Evolutionary conservation across 2,113 vertebrate genomes (phyloP).

Genomic region (Otolemur garnettii): DNA sequence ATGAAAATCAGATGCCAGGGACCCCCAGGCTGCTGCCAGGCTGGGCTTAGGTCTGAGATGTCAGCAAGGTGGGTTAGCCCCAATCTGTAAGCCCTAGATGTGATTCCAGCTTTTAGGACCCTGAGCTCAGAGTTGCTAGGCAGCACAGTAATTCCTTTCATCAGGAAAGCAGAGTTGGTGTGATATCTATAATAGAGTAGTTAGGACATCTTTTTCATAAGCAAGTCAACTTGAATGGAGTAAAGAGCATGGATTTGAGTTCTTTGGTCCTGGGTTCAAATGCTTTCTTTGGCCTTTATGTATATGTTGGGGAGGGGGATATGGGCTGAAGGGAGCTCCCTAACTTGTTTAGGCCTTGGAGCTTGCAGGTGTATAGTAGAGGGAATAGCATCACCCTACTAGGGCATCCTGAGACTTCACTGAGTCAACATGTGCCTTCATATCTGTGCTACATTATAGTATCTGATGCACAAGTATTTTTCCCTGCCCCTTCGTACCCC

Average conservation of each 20-base stretch:
- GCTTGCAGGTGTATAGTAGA: neutral
- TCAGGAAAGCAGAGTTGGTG: rapidly evolving
- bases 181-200: neutral
- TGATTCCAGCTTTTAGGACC: neutral
- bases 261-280: neutral
- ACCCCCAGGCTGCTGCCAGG: neutral
- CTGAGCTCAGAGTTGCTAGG: neutral
- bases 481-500: neutral
- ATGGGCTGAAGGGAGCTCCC: neutral
- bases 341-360: neutral
- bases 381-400: neutral
- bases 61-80: neutral
- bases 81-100: neutral
- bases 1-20: neutral
- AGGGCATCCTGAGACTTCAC: neutral
- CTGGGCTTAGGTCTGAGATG: neutral
- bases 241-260: neutral
- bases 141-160: neutral
- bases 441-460: neutral
- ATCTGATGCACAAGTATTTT: rapidly evolving
- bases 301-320: too few relatives aligned
- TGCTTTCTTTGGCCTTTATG: neutral
- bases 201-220: neutral
- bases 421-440: neutral
- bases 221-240: neutral